phyloP scores from a whole-genome alignment of 92 coral and sea anemone genomes.

The Plumapathes pennacea region DNA sequence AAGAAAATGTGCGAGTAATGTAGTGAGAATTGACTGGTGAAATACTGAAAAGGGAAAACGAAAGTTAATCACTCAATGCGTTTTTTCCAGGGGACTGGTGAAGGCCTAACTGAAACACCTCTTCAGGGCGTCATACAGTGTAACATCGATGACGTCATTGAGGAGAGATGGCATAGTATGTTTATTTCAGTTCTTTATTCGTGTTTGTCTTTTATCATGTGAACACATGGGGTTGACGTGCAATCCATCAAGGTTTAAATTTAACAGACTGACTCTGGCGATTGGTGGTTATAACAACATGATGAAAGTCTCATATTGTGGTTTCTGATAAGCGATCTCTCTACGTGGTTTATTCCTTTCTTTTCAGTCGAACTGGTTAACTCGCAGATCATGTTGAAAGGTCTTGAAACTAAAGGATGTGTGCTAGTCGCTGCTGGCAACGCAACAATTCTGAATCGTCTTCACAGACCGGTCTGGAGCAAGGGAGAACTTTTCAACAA shows the following conservation, averaged over 20 bases:
- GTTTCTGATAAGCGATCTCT: not conserved
- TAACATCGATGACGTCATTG: constrained; percentile 77
- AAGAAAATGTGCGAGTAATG: too few relatives aligned
- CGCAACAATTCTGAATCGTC: constrained; percentile 78
- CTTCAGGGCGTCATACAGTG: constrained; percentile 85
- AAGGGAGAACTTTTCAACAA: constrained; percentile 89
- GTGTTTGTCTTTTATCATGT: not conserved
- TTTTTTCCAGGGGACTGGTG: constrained; percentile 35
- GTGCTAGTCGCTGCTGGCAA: constrained; percentile 93
- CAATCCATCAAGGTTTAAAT: too few relatives aligned
- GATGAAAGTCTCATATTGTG: not conserved
- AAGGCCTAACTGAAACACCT: constrained; percentile 65
- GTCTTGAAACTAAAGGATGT: constrained; percentile 88
- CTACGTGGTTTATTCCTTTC: not conserved
- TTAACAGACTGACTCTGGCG: not conserved
- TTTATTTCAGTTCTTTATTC: not conserved
- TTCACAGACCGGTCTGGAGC: constrained; percentile 92
- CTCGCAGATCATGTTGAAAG: constrained; percentile 93
- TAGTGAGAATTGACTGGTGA: too few relatives aligned
- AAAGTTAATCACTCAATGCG: not conserved
- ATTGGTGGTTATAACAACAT: not conserved
- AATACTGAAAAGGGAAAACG: too few relatives aligned
- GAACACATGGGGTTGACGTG: too few relatives aligned
- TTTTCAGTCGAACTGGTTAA: constrained; percentile 85
- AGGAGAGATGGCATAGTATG: constrained; percentile 96